Evolutionary conservation across 1,140 invertebrate genomes (phyloP), one percentile per base, ranked within the genome.

Genomic region (Zaprionus tsacasi): DNA sequence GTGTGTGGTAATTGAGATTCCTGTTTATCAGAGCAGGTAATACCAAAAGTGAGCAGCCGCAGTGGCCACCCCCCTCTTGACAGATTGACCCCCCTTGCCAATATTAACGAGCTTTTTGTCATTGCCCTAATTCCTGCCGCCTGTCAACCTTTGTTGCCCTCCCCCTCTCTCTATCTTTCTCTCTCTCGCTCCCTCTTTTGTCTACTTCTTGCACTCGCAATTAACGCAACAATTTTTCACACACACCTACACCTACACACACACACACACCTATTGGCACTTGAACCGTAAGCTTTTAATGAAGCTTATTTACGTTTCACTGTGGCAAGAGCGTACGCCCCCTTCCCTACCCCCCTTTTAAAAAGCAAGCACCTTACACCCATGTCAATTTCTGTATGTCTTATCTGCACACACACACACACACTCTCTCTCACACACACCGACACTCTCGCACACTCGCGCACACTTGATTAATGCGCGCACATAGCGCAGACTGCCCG

Each of bases 251-350:
- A 72, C n/a, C 55, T 57, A 43, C 48, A 33, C 61, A 66, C 33
- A 48, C 15, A 45, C 54, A 66, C 57, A 66, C 35, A 54, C 59
- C 30, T 21, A 67, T 67, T 73, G 54, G 54, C 72, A 75, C 67
- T 75, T 75, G 70, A 75, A 67, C 72, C 63, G 17, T 87, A 87
- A 88, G 83, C 83, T 87, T 87, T 87, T 88, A 88, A 82, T 75
- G 72, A 81, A 88, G 80, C 78, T 79, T 86, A 70, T 43, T 73
- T 67, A 80, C 58, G 80, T 74, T 83, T 80, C 33, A n/a, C 6
- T n/a, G 40, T 6, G 64, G 67, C 82, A 65, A 59, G 17, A 11
- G 33, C 25, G 33, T n/a, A n/a, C n/a, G n/a, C 48, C 8, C 27
- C 1, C 5, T 7, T 57, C 11, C 27, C 2, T n/a, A n/a, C 5